Percentiles rank a stretch among this genome's conserved stretches.
phyloP scores from a whole-genome alignment of 1,140 invertebrate species.

The Popillia japonica region DNA sequence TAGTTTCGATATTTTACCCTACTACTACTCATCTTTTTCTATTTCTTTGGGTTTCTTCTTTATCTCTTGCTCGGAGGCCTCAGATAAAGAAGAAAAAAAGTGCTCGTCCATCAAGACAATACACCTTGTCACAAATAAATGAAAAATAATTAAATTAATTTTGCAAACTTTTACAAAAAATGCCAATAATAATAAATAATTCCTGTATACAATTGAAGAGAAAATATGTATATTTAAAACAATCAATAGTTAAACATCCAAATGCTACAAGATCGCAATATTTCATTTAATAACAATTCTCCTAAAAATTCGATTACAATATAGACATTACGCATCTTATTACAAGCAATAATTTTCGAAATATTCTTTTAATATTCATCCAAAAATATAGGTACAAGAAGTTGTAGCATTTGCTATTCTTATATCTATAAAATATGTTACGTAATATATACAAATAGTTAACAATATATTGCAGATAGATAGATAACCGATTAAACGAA shows the following conservation, averaged over 20 bases:
- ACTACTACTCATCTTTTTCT: too few species aligned
- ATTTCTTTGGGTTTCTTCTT: too few species aligned
- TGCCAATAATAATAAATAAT: background rate
- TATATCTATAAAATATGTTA: background rate
- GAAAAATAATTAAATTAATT: too few species aligned
- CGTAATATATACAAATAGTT: too few species aligned
- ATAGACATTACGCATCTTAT: background rate
- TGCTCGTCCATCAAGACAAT: too few species aligned
- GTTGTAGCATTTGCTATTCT: slow-evolving; percentile 7
- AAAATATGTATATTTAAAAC: background rate
- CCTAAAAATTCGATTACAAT: background rate
- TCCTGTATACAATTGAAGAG: background rate
- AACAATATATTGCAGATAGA: too few species aligned
- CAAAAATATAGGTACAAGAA: slow-evolving; percentile 11
- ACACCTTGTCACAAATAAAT: too few species aligned
- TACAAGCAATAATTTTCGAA: background rate
- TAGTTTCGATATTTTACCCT: too few species aligned
- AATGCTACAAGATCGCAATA: slow-evolving; percentile 5
- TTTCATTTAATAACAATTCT: background rate
- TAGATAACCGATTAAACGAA: too few species aligned
- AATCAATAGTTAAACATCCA: background rate
- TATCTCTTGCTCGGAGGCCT: too few species aligned
- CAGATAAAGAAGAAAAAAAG: background rate
- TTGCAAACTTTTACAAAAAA: background rate
- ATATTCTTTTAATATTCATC: background rate